Conservation (phyloP, 2,113 vertebrate genomes). For the Tupaia tana region DNA sequence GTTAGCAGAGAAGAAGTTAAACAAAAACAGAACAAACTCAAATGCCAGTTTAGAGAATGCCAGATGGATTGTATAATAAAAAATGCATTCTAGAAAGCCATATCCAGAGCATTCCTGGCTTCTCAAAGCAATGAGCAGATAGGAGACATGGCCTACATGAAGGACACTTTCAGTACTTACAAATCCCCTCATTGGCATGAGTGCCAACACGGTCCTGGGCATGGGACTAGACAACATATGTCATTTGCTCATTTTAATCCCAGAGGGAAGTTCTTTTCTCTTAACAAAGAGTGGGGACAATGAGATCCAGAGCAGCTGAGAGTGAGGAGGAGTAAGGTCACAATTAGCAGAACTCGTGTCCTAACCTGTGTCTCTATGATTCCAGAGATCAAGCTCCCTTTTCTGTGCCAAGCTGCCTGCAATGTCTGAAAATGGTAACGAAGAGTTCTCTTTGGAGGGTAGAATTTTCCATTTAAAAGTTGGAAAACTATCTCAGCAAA, state of each 20-base stretch:
- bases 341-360: neutral
- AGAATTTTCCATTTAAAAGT: neutral
- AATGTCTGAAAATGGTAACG: neutral
- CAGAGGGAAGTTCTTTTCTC: neutral
- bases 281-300: neutral
- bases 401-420: neutral
- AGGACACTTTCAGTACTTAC: neutral
- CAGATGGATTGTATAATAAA: neutral
- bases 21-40: neutral
- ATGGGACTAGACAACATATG: neutral
- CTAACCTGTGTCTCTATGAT: neutral
- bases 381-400: neutral
- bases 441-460: neutral
- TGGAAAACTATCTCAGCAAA: neutral
- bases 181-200: neutral
- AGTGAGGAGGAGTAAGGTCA: neutral
- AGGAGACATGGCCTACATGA: neutral
- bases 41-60: neutral
- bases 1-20: neutral
- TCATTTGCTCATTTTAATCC: neutral
- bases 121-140: neutral
- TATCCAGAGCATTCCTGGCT: neutral
- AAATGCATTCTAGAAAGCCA: neutral
- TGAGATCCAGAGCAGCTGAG: neutral
- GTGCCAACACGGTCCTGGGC: rapidly evolving